A percentile compares a stretch with the other conserved stretches of the same genome.
Conservation (phyloP, 2,888 invertebrate genomes). For the Calliphora vomitoria region DNA sequence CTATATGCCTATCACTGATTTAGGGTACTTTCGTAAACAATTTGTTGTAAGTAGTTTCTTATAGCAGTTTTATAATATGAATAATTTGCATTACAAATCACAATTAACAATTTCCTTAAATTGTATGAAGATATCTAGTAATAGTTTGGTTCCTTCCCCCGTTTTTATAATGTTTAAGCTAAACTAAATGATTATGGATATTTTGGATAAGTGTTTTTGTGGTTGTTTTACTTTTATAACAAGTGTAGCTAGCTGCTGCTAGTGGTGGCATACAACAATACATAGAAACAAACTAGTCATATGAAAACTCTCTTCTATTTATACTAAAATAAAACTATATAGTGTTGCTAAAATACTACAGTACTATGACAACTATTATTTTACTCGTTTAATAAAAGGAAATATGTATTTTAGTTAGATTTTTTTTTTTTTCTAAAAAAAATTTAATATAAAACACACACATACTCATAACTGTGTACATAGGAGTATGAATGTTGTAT, state of each 20-base stretch:
- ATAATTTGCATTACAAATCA: no score
- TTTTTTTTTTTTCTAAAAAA: slow-evolving; percentile 18
- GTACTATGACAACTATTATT: slow-evolving; percentile 16
- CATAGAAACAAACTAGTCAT: background rate
- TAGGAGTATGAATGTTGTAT: slow-evolving; percentile 3
- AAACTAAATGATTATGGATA: slow-evolving; percentile 55
- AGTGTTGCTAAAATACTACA: background rate
- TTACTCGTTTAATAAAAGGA: slow-evolving; percentile 68
- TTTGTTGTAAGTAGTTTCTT: no score
- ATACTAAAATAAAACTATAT: background rate
- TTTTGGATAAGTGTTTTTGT: slow-evolving; percentile 36
- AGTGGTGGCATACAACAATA: slow-evolving; percentile 45
- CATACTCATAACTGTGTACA: background rate
- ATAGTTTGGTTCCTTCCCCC: slow-evolving; percentile 39
- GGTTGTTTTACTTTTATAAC: slow-evolving; percentile 48
- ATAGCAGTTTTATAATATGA: no score
- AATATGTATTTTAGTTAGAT: slow-evolving; percentile 62
- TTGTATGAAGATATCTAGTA: background rate
- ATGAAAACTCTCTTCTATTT: slow-evolving; percentile 23
- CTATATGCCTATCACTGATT: no score
- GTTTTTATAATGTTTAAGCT: background rate
- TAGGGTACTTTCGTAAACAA: no score
- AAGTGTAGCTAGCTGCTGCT: slow-evolving; percentile 43
- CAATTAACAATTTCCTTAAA: background rate
- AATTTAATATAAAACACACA: slow-evolving; percentile 13